Conservation (phyloP, 2,113 vertebrate genomes). For the Passer domesticus region DNA sequence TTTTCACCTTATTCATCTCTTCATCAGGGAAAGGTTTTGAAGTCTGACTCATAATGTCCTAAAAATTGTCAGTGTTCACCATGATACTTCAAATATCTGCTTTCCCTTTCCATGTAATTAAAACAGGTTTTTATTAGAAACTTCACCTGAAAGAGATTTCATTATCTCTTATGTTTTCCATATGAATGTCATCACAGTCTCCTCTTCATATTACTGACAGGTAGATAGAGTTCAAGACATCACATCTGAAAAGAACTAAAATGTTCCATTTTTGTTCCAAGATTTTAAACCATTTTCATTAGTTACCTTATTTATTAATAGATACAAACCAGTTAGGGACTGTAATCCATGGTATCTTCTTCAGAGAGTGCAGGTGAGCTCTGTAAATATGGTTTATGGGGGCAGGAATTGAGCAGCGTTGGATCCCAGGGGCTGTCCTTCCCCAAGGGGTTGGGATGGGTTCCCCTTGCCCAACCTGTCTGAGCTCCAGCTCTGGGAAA, state of each 20-base stretch:
- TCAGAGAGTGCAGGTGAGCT: not conserved
- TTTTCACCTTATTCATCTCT: not conserved
- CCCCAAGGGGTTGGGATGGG: accelerated
- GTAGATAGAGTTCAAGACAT: not conserved
- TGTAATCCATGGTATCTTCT: not conserved
- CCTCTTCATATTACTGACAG: not conserved
- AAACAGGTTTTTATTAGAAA: not conserved
- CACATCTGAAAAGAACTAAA: not conserved
- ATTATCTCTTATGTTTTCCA: not conserved
- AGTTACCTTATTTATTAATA: not conserved
- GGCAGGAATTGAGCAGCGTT: accelerated
- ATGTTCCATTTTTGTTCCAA: not conserved
- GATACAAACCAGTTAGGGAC: too few relatives aligned
- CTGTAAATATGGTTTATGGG: not conserved
- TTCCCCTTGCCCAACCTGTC: not conserved
- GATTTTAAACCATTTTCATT: not conserved
- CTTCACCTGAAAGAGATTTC: not conserved
- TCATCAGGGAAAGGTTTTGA: not conserved
- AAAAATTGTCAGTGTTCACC: not conserved
- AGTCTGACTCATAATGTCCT: not conserved
- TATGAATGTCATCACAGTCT: not conserved
- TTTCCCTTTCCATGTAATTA: not conserved
- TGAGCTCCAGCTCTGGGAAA: not conserved
- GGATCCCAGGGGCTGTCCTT: not conserved
- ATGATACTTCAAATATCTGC: not conserved